phyloP scores from a whole-genome alignment of 2,888 invertebrate species.

The Halictus ligatus region DNA sequence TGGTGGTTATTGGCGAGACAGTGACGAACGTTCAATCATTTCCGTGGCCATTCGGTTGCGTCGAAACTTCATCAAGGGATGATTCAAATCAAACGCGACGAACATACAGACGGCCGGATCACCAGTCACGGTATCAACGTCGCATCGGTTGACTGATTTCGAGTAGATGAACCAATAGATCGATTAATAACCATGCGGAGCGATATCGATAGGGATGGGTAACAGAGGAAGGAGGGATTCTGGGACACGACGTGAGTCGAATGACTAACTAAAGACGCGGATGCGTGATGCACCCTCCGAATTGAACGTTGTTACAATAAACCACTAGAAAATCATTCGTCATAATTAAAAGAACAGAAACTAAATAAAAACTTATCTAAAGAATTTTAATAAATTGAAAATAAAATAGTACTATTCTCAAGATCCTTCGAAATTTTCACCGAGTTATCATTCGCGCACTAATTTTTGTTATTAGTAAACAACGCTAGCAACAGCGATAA shows the following conservation, averaged over 20 bases:
- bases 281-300: neutral
- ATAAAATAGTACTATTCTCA: no score
- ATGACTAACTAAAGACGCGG: slow-evolving; percentile 20
- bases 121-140: slow-evolving; percentile 31
- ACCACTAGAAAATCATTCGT: no score
- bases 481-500: neutral
- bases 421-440: no score
- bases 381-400: neutral
- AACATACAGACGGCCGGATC: slow-evolving; percentile 23
- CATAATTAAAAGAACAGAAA: neutral
- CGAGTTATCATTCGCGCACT: no score
- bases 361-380: no score
- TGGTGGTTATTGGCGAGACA: neutral
- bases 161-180: slow-evolving; percentile 25
- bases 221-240: neutral
- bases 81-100: slow-evolving; percentile 31
- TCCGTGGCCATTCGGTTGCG: neutral
- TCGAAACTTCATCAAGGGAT: slow-evolving; percentile 27
- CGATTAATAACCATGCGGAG: slow-evolving; percentile 40
- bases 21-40: neutral
- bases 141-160: slow-evolving; percentile 18
- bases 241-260: slow-evolving; percentile 10
- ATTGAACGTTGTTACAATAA: neutral
- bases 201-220: neutral
- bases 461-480: neutral